These are phyloP conservation scores for Oscheius sp. DNA, from an alignment of 1,140 invertebrate species.

Conservation along the genomic window DNA sequence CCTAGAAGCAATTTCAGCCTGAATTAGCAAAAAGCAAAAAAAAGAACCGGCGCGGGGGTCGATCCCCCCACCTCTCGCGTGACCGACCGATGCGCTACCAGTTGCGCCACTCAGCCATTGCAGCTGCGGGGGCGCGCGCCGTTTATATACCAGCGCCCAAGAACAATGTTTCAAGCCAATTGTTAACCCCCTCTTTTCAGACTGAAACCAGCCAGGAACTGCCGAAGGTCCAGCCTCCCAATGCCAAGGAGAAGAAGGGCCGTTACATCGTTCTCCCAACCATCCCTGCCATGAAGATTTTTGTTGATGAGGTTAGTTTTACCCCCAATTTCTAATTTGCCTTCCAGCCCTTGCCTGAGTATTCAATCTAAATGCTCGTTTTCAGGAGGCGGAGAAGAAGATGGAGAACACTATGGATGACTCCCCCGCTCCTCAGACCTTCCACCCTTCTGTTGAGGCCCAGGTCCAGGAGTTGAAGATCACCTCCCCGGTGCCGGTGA, in stretches of 20 bases:
- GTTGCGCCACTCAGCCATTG: too few relatives aligned
- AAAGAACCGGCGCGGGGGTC: too few relatives aligned
- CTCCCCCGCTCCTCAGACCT: neutral
- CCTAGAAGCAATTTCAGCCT: too few relatives aligned
- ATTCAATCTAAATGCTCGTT: neutral
- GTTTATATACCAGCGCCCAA: too few relatives aligned
- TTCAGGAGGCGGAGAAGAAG: neutral
- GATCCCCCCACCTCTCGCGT: too few relatives aligned
- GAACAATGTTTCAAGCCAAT: too few relatives aligned
- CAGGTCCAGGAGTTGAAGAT: conserved; percentile 1
- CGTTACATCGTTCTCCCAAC: conserved; percentile 27
- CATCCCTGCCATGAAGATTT: conserved; percentile 31
- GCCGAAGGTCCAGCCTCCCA: neutral
- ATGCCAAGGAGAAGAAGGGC: conserved; percentile 19
- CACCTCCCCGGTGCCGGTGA: neutral
- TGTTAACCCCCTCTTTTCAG: conserved; percentile 2
- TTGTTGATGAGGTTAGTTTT: conserved; percentile 9
- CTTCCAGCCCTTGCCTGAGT: too few relatives aligned
- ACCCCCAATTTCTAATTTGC: neutral
- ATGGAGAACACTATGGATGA: conserved; percentile 3
- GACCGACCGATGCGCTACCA: too few relatives aligned
- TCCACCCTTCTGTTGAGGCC: neutral
- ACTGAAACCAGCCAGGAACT: conserved; percentile 12
- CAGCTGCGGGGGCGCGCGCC: too few relatives aligned
- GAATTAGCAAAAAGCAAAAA: too few relatives aligned